A percentile compares a stretch with the other conserved stretches of the same genome.
phyloP scores from a whole-genome alignment of 2,888 invertebrate species.

The Cremastinae sp. region DNA sequence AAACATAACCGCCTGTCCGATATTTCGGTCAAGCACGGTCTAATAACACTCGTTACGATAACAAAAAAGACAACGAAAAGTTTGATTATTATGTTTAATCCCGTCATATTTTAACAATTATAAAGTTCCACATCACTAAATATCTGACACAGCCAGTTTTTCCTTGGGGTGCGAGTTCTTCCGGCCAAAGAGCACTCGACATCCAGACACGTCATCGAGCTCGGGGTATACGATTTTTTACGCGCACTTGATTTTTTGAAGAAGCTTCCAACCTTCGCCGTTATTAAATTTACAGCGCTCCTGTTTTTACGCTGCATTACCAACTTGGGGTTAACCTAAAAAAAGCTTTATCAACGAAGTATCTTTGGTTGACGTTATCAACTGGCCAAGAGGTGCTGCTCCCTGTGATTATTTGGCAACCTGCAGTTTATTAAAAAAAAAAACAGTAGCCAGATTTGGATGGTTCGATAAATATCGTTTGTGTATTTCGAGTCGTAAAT shows the following conservation, averaged over 20 bases:
- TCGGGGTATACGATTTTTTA: background rate
- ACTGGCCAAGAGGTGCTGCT: too few relatives aligned
- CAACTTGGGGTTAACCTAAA: too few relatives aligned
- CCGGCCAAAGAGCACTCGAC: conserved; percentile 39
- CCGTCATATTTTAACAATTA: conserved; percentile 75
- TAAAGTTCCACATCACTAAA: conserved; percentile 78
- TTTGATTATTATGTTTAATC: conserved; percentile 69
- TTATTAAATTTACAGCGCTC: too few relatives aligned
- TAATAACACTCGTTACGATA: conserved; percentile 67
- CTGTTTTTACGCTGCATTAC: too few relatives aligned
- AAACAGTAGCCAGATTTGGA: too few relatives aligned
- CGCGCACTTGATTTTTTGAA: too few relatives aligned
- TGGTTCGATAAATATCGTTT: too few relatives aligned
- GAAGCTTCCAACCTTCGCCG: background rate
- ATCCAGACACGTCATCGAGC: conserved; percentile 37
- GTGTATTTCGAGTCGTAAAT: too few relatives aligned
- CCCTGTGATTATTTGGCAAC: too few relatives aligned
- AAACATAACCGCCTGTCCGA: conserved; percentile 88
- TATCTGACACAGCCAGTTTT: conserved; percentile 50
- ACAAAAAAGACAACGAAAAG: conserved; percentile 66
- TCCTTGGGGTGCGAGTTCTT: conserved; percentile 37
- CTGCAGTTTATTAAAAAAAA: too few relatives aligned
- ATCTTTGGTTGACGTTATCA: too few relatives aligned
- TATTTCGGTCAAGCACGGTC: conserved; percentile 74
- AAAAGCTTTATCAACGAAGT: too few relatives aligned